Evolutionary conservation across 2,113 vertebrate species (phyloP), one percentile per base, ranked within the genome.

Genomic region (Arenaria interpres): DNA sequence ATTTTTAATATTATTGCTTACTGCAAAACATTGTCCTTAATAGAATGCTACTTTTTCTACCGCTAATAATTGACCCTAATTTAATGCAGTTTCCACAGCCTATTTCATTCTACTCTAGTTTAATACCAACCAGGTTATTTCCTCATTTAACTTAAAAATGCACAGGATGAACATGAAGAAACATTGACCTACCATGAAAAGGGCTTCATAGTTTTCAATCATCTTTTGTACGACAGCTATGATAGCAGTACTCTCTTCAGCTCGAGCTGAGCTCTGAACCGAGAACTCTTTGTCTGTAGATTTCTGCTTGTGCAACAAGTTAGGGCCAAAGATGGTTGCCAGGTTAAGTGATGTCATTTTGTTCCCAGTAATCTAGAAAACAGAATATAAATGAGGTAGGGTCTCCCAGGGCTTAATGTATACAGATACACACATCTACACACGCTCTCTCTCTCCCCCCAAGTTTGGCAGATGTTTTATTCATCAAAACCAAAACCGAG

Each of bases 331-430:
- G 97, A 99, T 99, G 74, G 99, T 99, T 76, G 99, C 99, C 97
- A 99, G 97, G 94, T 99, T 99, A 43, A 99, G 98, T 1, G 99
- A 98, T 19, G 99, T 99, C 99, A 99, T 99, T 98, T 99, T 99
- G 98, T 99, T 99, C 94, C 99, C 99, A 87, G 98, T 98, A 72
- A 99, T 93, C 99, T 99, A 93, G 81, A 97, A 90, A 92, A 95
- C 18, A 97, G 66, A 95, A 92, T 32, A 95, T 28, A 93, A 81
- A 33, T 39, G 18, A 88, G 60, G 13, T 43, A 33, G 12, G 19
- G 33, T 82, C 22, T 84, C 56, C 64, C 17, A 57, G n/a, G 8
- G 1, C 35, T 33, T 69, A 17, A 87, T 8, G 5, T 28, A 84
- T 19, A 62, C 17, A 89, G 28, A 28, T 50, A 62, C 4, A 51